Conservation (phyloP, 2,797 vertebrate species). For the Brotula barbata region DNA sequence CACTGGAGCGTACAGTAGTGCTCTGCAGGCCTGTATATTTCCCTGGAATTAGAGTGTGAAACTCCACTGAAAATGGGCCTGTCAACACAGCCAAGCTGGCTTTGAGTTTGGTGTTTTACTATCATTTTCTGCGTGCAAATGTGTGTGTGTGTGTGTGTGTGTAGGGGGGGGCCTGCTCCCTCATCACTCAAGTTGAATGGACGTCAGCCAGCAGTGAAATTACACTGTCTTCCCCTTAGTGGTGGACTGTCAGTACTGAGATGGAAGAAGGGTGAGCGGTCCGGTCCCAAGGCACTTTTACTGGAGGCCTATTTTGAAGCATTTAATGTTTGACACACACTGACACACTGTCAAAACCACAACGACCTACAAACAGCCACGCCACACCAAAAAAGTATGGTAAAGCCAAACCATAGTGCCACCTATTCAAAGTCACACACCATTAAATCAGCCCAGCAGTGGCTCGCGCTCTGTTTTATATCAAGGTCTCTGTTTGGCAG, state of each 20-base stretch:
- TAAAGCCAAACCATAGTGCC: constrained; percentile 20
- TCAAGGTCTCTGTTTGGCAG: constrained; percentile 54
- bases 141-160: constrained; percentile 12
- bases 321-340: constrained; percentile 74
- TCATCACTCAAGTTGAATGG: constrained; percentile 74
- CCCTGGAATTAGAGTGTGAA: constrained; percentile 64
- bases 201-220: constrained; percentile 78
- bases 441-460: constrained; percentile 51
- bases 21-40: constrained; percentile 60
- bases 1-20: constrained; percentile 61
- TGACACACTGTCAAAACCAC: constrained; percentile 72
- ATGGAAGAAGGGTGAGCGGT: constrained; percentile 66
- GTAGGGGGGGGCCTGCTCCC: constrained; percentile 51
- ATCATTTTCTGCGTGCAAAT: constrained; percentile 42
- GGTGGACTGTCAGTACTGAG: constrained; percentile 70
- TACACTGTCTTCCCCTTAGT: constrained; percentile 70
- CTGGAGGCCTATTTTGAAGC: constrained; percentile 62
- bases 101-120: constrained; percentile 60
- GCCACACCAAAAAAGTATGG: constrained; percentile 52
- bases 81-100: constrained; percentile 67
- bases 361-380: constrained; percentile 70
- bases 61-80: constrained; percentile 66
- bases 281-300: constrained; percentile 67
- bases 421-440: constrained; percentile 39
- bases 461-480: constrained; percentile 46